Percentiles rank a stretch among this genome's conserved stretches.
These are phyloP conservation scores for Melanotaenia nigrans DNA, from an alignment of 2,797 vertebrate species.

Conservation along the genomic window DNA sequence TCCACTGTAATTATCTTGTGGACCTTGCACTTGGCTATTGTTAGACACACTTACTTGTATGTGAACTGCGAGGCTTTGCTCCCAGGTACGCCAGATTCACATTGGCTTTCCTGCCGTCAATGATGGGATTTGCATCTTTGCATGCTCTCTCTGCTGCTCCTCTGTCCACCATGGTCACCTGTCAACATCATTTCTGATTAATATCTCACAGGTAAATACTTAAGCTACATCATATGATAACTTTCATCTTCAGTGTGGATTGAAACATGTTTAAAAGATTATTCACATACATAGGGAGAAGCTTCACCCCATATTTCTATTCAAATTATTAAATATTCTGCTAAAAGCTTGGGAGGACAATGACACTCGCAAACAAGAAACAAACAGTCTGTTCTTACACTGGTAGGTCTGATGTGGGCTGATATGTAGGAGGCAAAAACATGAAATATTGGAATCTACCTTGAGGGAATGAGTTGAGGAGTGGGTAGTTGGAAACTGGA, in stretches of 20 bases:
- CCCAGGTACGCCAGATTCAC: conserved; percentile 97
- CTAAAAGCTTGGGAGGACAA: conserved; percentile 33
- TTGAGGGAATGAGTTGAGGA: conserved; percentile 61
- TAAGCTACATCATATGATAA: not conserved
- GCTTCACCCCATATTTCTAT: conserved; percentile 41
- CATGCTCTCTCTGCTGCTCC: conserved; percentile 92
- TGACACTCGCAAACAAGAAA: conserved; percentile 13
- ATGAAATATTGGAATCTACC: conserved; percentile 61
- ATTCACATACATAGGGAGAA: conserved; percentile 19
- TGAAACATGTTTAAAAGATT: not conserved
- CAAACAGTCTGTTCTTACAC: conserved; percentile 23
- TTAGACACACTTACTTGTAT: conserved; percentile 85
- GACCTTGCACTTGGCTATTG: not conserved
- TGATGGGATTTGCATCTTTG: conserved; percentile 96
- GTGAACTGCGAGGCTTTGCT: conserved; percentile 93
- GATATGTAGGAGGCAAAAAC: conserved; percentile 55
- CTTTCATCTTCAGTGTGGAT: not conserved
- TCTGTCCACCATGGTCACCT: conserved; percentile 97
- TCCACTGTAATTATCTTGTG: not conserved
- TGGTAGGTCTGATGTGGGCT: conserved; percentile 38
- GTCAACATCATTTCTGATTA: conserved; percentile 29
- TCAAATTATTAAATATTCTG: not conserved
- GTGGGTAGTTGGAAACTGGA: conserved; percentile 57
- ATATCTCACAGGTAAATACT: not conserved
- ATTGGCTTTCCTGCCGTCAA: conserved; percentile 96